A percentile compares a stretch with the other conserved stretches of the same genome.
These are phyloP conservation scores for Ceryle rudis DNA, from an alignment of 2,797 vertebrate species.

Conservation along the genomic window DNA sequence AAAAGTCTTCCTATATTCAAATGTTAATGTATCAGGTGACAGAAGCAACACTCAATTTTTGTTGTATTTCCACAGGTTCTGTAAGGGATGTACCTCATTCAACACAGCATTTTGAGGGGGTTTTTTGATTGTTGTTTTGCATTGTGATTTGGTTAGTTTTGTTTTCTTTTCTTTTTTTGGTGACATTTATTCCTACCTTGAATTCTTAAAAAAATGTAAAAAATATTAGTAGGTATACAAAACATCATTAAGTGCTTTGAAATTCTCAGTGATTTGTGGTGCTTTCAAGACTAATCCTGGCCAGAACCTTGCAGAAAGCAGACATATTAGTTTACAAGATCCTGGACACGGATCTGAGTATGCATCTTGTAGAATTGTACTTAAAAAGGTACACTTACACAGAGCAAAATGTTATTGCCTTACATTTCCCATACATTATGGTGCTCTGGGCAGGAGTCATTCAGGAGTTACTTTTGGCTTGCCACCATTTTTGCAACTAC, in stretches of 20 bases:
- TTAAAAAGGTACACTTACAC: background rate
- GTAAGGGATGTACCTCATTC: rapidly evolving
- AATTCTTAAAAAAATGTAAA: background rate
- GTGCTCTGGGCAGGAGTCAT: background rate
- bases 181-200: background rate
- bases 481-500: background rate
- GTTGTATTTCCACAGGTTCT: background rate
- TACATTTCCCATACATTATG: background rate
- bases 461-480: background rate
- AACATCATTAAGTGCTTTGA: background rate
- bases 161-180: background rate
- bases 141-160: too few species aligned
- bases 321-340: rapidly evolving
- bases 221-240: background rate
- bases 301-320: background rate
- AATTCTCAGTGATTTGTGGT: background rate
- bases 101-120: rapidly evolving
- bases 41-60: background rate
- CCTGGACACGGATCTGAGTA: background rate
- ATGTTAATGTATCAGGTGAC: background rate
- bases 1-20: background rate
- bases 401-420: background rate
- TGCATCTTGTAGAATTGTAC: background rate
- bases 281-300: background rate
- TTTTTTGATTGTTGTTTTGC: background rate